Percentiles rank a stretch among this genome's conserved stretches.
These are phyloP conservation scores for Plestiodon gilberti DNA, from an alignment of 2,113 vertebrate genomes.

Conservation along the genomic window DNA sequence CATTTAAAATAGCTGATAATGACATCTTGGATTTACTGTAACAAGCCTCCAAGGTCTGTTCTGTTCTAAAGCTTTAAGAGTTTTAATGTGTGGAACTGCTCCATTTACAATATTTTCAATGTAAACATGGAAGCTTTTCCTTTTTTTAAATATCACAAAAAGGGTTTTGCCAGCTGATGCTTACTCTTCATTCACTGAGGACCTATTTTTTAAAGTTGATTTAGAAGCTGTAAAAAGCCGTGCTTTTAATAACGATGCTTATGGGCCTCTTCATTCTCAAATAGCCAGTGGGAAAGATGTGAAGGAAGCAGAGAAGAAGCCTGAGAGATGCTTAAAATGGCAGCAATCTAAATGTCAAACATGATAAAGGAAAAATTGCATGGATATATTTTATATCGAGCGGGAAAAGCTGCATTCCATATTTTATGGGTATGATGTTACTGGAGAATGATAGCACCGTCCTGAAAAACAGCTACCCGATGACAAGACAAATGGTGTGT, in stretches of 20 bases:
- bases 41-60: neutral
- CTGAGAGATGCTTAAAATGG: constrained; percentile 3
- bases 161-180: neutral
- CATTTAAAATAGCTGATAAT: neutral
- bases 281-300: neutral
- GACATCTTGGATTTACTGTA: neutral
- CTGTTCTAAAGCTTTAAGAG: constrained; percentile 22
- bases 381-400: neutral
- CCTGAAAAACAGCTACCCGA: constrained; percentile 9
- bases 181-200: neutral
- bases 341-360: constrained; percentile 12
- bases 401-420: neutral
- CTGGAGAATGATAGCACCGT: neutral
- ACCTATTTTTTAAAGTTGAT: neutral
- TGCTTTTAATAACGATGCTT: neutral
- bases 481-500: neutral
- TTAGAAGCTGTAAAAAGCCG: neutral
- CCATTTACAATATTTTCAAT: neutral
- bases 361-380: neutral
- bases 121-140: constrained; percentile 19
- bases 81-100: neutral
- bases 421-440: constrained; percentile 13
- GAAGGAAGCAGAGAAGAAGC: neutral
- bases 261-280: fast-evolving
- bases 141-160: neutral